Conservation (phyloP, 2,797 vertebrate genomes). For the Micropoecilia bifurca region DNA sequence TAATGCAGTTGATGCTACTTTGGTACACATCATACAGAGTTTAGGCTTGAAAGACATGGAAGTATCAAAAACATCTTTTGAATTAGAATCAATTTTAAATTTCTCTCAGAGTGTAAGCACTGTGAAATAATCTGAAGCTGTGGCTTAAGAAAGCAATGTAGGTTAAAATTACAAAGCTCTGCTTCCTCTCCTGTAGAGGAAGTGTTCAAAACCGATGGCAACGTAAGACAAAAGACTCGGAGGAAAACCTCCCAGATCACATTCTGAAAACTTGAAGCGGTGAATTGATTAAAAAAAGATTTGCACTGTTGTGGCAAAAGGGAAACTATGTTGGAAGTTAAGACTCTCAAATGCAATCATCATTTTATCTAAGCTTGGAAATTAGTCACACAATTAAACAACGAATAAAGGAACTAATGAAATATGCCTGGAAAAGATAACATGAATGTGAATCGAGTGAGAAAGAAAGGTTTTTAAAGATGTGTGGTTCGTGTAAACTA, state of each 20-base stretch:
- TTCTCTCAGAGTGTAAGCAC: not conserved
- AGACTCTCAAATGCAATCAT: not conserved
- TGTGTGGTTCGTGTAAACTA: not conserved
- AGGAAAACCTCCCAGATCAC: not conserved
- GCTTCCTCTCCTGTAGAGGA: not conserved
- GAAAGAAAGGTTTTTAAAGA: not conserved
- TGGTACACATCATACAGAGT: not conserved
- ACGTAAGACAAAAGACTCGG: not conserved
- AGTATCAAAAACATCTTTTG: not conserved
- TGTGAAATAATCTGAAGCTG: not conserved
- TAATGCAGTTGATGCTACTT: not conserved
- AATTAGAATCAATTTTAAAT: not conserved
- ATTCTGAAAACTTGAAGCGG: not conserved
- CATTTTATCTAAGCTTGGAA: not conserved
- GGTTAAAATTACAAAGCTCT: not conserved
- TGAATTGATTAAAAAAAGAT: not conserved
- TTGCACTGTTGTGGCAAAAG: not conserved
- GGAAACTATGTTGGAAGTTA: not conserved
- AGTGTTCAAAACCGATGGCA: not conserved
- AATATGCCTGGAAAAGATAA: not conserved
- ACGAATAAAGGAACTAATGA: conserved; percentile 2
- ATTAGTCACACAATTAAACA: not conserved
- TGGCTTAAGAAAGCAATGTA: not conserved
- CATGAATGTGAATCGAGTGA: not conserved
- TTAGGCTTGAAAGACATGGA: not conserved